Evolutionary conservation across 2,113 vertebrate genomes (phyloP).

Genomic region (Misgurnus mizolepis): DNA sequence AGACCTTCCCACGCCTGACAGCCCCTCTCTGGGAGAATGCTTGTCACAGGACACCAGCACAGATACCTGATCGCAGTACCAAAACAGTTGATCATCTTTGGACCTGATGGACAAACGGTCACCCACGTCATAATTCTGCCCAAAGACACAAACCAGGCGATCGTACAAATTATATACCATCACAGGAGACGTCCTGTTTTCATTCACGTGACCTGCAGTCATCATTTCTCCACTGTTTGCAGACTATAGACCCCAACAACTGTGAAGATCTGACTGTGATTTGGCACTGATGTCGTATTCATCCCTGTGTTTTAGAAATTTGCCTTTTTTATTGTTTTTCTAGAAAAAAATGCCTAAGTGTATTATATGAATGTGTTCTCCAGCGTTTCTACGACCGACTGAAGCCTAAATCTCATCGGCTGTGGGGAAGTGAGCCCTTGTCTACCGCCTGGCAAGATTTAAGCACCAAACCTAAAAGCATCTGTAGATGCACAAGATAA

Average conservation of each 20-base stretch:
- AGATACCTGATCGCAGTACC: conserved; percentile 60
- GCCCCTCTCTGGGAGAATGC: conserved; percentile 58
- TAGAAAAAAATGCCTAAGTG: background rate
- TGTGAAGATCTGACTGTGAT: conserved; percentile 46
- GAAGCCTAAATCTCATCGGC: background rate
- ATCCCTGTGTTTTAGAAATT: conserved; percentile 18
- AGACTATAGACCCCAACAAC: conserved; percentile 32
- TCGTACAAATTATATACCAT: background rate
- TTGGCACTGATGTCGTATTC: conserved; percentile 26
- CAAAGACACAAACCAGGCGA: background rate
- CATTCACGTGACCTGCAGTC: background rate
- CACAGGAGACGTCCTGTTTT: background rate
- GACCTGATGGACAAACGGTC: background rate
- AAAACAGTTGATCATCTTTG: too few relatives aligned
- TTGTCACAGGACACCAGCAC: conserved; percentile 50
- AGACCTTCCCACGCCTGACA: conserved; percentile 54
- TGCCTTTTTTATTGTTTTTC: conserved; percentile 17
- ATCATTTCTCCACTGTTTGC: background rate
- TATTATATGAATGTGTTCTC: background rate
- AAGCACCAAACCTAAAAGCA: background rate
- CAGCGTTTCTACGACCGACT: background rate
- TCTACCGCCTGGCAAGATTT: background rate
- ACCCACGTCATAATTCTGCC: background rate
- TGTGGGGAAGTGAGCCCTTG: too few relatives aligned
- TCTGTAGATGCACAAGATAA: background rate